Base-by-base conservation (phyloP, 1,140 invertebrate species). In the Ostrea denselamellosa region DNA sequence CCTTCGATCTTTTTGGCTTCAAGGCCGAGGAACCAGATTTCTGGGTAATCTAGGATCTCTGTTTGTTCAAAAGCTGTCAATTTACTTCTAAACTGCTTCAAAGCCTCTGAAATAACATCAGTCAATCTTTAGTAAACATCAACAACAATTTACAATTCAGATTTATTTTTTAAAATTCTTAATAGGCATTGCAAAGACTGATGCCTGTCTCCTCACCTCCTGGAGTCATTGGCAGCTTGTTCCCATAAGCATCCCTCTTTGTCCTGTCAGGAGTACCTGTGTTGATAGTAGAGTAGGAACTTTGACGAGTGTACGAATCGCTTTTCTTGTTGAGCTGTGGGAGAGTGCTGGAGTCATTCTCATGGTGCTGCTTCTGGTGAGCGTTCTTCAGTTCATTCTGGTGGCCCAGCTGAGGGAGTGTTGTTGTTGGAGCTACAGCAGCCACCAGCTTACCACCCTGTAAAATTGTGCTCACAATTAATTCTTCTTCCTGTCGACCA, bases 1-100 rank as follows among this genome's bases (percentile, higher is more conserved):
- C 90, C 93, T 86, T 94, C 93, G 53, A 94, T 91, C 86, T 95
- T 95, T 90, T 94, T 94, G 0, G 93, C 93, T 68, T 95, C 94
- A 53, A 94, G 88, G 19, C 94, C 94, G 44, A 95, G 90, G 90
- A 93, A 94, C 93, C 93, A 94, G 71, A 94, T 93, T 85, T 94
- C 94, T 44, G 93, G 91, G 87, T 93, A 95, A 87, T 94, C 93
- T 17, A 94, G 86, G 84, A 95, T 94, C 89, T 95, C 94, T 85
- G 92, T 92, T 81, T 95, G 93, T 90, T 95, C 94, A 92, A 93
- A 95, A 54, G 89, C 90, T 53, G 93, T 92, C 44, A 95, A 86
- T 88, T 93, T 93, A 83, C 91, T 90, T 71, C 93, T 86, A 87
- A 93, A 94, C 53, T 92, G 89, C 86, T 93, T 94, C 58, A 94